phyloP scores from a whole-genome alignment of 1,140 invertebrate genomes.

The Orchesella cincta region DNA sequence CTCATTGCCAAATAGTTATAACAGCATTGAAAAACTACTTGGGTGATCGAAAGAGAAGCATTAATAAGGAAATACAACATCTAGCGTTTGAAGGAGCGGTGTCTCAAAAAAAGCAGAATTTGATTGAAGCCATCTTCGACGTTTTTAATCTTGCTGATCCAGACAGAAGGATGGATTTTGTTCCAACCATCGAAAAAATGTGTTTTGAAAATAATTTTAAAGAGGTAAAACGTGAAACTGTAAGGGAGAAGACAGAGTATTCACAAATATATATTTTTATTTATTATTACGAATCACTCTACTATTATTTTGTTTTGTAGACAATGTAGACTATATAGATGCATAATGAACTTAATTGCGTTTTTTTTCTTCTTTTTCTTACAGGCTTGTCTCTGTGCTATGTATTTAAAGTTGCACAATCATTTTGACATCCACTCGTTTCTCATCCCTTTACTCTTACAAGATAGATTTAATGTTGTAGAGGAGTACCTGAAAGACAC shows the following conservation, averaged over 20 bases:
- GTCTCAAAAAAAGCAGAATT: neutral
- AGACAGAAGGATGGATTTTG: neutral
- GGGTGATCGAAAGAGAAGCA: neutral
- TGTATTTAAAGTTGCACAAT: neutral
- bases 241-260: neutral
- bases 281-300: no score
- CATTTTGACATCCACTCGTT: constrained; percentile 67
- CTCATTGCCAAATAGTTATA: no score
- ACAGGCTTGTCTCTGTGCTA: neutral
- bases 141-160: neutral
- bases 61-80: neutral
- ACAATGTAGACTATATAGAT: no score
- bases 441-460: constrained; percentile 70
- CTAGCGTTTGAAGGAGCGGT: neutral
- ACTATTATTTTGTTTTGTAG: no score
- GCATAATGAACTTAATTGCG: no score
- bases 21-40: neutral
- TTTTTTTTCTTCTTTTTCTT: no score
- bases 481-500: constrained; percentile 68
- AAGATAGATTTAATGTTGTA: constrained; percentile 69
- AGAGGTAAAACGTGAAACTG: neutral
- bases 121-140: neutral
- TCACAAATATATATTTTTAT: no score
- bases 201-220: neutral
- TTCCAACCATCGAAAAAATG: neutral